Evolutionary conservation across 1,140 invertebrate genomes (phyloP).

Genomic region (Drosophila nebulosa): DNA sequence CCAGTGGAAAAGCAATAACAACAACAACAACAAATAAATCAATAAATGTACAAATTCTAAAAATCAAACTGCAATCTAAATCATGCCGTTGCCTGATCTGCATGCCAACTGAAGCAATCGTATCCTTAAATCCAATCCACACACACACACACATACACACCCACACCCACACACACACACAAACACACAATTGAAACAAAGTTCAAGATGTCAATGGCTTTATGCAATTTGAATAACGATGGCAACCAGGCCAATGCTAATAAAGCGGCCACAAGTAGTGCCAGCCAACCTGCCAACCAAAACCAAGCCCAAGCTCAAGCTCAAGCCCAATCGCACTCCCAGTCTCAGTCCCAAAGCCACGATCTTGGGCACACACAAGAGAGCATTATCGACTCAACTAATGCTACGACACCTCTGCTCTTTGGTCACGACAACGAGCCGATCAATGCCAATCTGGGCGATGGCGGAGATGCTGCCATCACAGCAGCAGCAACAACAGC

Average conservation of each 20-base stretch:
- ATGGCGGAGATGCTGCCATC: too few relatives aligned
- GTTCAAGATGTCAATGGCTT: constrained; percentile 63
- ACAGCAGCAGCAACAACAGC: too few relatives aligned
- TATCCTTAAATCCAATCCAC: not conserved
- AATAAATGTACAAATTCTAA: not conserved
- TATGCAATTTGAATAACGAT: constrained; percentile 62
- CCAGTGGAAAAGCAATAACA: constrained; percentile 38
- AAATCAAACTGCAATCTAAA: not conserved
- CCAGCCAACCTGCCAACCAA: not conserved
- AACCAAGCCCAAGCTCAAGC: constrained; percentile 11
- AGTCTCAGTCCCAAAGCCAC: constrained; percentile 16
- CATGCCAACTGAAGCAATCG: not conserved
- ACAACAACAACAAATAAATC: constrained; percentile 1
- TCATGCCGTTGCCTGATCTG: too few relatives aligned
- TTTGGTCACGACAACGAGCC: constrained; percentile 49
- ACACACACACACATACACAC: too few relatives aligned
- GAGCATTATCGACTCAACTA: constrained; percentile 33
- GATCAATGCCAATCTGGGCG: constrained; percentile 19
- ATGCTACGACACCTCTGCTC: constrained; percentile 59
- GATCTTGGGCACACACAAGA: constrained; percentile 26
- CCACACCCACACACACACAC: too few relatives aligned
- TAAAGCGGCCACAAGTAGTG: constrained; percentile 21
- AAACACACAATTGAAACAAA: too few relatives aligned
- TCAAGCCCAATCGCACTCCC: not conserved
- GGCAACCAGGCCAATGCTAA: constrained; percentile 33